Evolutionary conservation across 1,140 invertebrate species (phyloP).

Genomic region (Cyrtorhinus lividipennis): DNA sequence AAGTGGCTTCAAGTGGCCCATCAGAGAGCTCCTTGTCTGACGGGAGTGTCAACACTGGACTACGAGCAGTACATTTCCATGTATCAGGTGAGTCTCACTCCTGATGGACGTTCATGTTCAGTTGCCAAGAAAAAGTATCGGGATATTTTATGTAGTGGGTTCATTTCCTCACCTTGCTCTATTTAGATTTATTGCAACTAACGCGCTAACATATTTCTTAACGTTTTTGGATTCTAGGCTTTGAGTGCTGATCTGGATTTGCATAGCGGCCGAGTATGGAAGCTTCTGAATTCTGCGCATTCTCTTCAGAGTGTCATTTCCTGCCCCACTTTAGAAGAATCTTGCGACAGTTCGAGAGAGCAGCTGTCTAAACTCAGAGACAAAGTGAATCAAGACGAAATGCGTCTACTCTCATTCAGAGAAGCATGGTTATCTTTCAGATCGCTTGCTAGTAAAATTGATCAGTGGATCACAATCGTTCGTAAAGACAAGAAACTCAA

Average conservation of each 20-base stretch:
- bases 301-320: conserved; percentile 55
- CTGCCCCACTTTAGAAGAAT: conserved; percentile 52
- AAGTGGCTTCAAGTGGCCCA: conserved; percentile 66
- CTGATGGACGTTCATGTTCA: no score
- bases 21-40: conserved; percentile 61
- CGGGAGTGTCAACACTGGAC: conserved; percentile 58
- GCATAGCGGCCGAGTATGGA: conserved; percentile 57
- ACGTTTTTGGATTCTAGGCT: conserved; percentile 36
- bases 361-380: conserved; percentile 53
- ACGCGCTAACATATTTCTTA: background rate
- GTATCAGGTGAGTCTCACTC: conserved; percentile 42
- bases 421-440: conserved; percentile 51
- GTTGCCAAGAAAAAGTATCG: no score
- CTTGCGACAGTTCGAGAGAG: conserved; percentile 50
- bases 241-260: conserved; percentile 57
- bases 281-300: conserved; percentile 52
- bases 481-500: conserved; percentile 44
- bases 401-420: conserved; percentile 50
- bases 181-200: conserved; percentile 1
- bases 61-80: conserved; percentile 70
- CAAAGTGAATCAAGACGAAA: conserved; percentile 52
- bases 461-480: conserved; percentile 54
- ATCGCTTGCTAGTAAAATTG: conserved; percentile 49
- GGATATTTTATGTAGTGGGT: no score
- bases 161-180: background rate